phyloP scores from a whole-genome alignment of 2,888 invertebrate species.

The Phengaris arion region DNA sequence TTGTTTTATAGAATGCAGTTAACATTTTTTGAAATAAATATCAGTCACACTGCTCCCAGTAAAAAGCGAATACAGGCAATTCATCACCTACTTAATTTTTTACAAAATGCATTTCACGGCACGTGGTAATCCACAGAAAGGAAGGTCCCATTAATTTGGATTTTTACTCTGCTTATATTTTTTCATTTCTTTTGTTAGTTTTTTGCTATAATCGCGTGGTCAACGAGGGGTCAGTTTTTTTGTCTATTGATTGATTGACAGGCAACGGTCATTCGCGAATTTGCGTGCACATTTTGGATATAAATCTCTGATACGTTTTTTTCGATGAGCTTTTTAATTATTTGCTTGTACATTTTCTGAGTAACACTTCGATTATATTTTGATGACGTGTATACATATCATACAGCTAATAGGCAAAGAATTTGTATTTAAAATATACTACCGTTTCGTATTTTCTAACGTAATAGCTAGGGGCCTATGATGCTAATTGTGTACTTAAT shows the following conservation, averaged over 20 bases:
- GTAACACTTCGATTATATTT: conserved; percentile 44
- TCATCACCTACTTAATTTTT: conserved; percentile 27
- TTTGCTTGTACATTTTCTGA: background rate
- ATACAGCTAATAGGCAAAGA: background rate
- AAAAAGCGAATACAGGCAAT: conserved; percentile 13
- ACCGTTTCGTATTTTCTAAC: background rate
- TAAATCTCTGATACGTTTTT: conserved; percentile 21
- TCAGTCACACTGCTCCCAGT: background rate
- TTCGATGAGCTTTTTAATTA: background rate
- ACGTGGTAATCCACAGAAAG: conserved; percentile 50
- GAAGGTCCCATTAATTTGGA: conserved; percentile 59
- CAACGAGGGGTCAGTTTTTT: conserved; percentile 76
- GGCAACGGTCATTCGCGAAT: conserved; percentile 71
- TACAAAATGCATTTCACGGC: conserved; percentile 29
- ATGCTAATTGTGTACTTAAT: too few relatives aligned
- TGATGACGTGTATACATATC: background rate
- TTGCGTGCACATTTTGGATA: conserved; percentile 39
- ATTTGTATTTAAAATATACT: background rate
- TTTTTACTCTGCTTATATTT: conserved; percentile 57
- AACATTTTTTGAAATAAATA: too few relatives aligned
- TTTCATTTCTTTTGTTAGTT: conserved; percentile 55
- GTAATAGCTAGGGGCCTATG: background rate
- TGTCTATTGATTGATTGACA: conserved; percentile 72
- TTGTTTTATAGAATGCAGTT: too few relatives aligned
- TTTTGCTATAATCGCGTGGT: conserved; percentile 63